Conservation (phyloP, 2,888 invertebrate genomes). For the Andrena fulva region DNA sequence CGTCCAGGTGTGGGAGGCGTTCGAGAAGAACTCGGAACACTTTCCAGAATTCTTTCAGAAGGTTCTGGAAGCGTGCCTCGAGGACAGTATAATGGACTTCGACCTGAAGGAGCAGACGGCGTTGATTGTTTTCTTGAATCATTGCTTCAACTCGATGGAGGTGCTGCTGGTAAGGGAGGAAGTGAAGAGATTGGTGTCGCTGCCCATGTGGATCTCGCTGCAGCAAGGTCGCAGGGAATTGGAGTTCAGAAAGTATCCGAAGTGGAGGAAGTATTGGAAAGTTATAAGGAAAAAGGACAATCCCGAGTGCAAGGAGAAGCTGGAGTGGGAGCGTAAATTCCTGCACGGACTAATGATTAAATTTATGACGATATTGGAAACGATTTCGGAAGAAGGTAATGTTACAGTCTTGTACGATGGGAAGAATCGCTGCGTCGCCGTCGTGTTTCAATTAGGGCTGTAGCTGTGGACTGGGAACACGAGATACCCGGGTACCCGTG, state of each 20-base stretch:
- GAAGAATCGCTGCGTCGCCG: neutral
- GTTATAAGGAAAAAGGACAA: conserved; percentile 94
- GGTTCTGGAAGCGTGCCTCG: conserved; percentile 91
- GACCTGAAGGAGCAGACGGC: conserved; percentile 92
- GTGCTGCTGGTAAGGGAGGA: conserved; percentile 96
- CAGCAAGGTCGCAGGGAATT: conserved; percentile 93
- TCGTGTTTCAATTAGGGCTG: neutral
- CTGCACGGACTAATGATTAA: conserved; percentile 94
- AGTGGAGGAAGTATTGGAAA: conserved; percentile 97
- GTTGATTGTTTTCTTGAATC: conserved; percentile 95
- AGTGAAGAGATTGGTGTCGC: conserved; percentile 96
- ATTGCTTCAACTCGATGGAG: conserved; percentile 99
- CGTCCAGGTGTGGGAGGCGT: conserved; percentile 98
- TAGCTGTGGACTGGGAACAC: too few species aligned
- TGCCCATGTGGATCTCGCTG: conserved; percentile 97
- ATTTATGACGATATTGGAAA: conserved; percentile 93
- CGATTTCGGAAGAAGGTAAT: conserved; percentile 88
- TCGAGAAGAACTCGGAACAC: conserved; percentile 91
- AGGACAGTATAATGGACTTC: conserved; percentile 86
- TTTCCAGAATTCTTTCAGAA: conserved; percentile 94
- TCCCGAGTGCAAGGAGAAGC: conserved; percentile 88
- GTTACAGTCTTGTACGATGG: neutral
- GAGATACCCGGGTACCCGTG: too few species aligned
- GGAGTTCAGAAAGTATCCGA: conserved; percentile 94
- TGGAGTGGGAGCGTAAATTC: conserved; percentile 95